Percentiles rank a stretch among this genome's conserved stretches.
Evolutionary conservation across 2,113 vertebrate species (phyloP).

Genomic region (Nannospalax galili): DNA sequence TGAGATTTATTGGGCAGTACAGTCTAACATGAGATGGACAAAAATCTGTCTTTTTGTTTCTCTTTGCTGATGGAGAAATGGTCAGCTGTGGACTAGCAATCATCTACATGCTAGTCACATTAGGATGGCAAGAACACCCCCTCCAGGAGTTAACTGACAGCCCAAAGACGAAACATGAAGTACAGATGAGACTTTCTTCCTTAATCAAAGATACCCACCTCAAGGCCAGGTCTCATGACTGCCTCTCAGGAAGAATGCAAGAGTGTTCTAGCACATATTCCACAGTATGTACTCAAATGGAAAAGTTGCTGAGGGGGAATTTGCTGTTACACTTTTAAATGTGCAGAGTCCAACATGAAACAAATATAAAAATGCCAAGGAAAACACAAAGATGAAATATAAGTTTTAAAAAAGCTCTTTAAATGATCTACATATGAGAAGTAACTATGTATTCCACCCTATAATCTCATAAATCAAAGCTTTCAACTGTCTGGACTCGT

Average conservation of each 20-base stretch:
- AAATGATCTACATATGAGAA: neutral
- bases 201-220: neutral
- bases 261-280: neutral
- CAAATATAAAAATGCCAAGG: neutral
- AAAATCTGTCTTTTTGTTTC: neutral
- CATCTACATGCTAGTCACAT: neutral
- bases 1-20: neutral
- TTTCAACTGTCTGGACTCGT: too few species aligned
- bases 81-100: neutral
- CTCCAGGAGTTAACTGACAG: neutral
- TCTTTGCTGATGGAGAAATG: conserved; percentile 35
- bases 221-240: neutral
- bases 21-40: neutral
- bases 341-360: neutral
- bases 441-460: conserved; percentile 89
- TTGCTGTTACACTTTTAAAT: neutral
- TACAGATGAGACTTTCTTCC: neutral
- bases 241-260: neutral
- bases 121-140: neutral
- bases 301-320: neutral
- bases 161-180: neutral
- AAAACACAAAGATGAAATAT: neutral
- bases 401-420: neutral
- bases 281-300: neutral
- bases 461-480: too few species aligned